Evolutionary conservation across 2,797 vertebrate genomes (phyloP), one percentile per base, ranked within the genome.

Genomic region (Sebastes minor): DNA sequence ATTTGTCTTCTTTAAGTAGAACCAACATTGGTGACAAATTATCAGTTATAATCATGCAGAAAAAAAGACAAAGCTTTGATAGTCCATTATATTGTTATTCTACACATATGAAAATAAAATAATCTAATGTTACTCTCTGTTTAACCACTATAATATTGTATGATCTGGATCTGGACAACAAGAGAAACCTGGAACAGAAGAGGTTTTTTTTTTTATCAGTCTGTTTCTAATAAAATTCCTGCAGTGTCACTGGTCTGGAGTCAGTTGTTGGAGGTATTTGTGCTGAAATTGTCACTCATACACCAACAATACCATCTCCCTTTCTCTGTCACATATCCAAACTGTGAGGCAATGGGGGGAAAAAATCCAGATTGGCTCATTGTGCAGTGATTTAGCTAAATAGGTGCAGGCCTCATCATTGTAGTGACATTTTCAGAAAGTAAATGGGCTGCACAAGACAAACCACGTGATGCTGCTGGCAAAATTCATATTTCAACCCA

Each of bases 401-500:
- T 49, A 56, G 57, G 56, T n/a, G 46, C 53, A 65, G 79, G 67
- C 33, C n/a, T 82, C 52, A 65, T 84, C 62, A 59, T 83, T 66
- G 74, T 66, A 57, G 57, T 64, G 60, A 84, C 83, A 86, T 78
- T 84, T 82, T 75, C 76, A 71, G 38, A 83, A 76, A 80, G 23
- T 63, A 80, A 89, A 81, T 81, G 81, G 38, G 71, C 71, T 76
- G 74, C 79, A 72, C 35, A 70, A 82, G 80, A 84, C 62, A 49
- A 78, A 76, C 22, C 81, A 68, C 27, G 25, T 70, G 76, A 68
- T 32, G 59, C 62, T 33, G 81, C 55, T 65, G 71, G 83, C 53
- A 59, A 80, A 83, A 78, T 62, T 75, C 70, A 88, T 83, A 86
- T 85, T 88, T 87, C 80, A 89, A 22, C 68, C 25, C 32, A 13